phyloP scores from a whole-genome alignment of 2,888 invertebrate species.

The Acrocera orbiculus region DNA sequence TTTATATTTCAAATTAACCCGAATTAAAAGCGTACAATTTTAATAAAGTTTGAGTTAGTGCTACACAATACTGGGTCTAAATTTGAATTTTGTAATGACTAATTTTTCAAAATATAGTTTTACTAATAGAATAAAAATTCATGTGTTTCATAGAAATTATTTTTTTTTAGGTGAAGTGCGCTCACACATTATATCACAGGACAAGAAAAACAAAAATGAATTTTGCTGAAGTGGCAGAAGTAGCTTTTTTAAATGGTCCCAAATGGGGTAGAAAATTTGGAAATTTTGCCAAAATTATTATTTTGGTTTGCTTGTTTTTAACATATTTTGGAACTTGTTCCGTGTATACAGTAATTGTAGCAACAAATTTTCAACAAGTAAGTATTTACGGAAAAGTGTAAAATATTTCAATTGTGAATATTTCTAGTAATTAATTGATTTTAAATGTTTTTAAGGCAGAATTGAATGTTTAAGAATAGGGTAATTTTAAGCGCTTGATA shows the following conservation, averaged over 20 bases:
- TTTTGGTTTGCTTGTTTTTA: slow-evolving; percentile 43
- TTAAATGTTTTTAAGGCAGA: too few relatives aligned
- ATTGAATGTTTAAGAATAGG: too few relatives aligned
- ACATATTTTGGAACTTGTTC: slow-evolving; percentile 97
- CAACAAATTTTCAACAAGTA: slow-evolving; percentile 59
- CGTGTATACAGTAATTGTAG: slow-evolving; percentile 88
- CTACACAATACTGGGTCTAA: too few relatives aligned
- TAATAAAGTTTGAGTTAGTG: too few relatives aligned
- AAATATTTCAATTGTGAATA: background rate
- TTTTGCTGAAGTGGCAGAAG: slow-evolving; percentile 73
- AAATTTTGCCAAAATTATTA: slow-evolving; percentile 26
- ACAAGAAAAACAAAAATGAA: slow-evolving; percentile 55
- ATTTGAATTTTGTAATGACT: background rate
- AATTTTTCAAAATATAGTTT: slow-evolving; percentile 11
- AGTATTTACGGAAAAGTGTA: background rate
- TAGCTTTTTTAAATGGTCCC: slow-evolving; percentile 62
- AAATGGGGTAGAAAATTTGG: slow-evolving; percentile 45
- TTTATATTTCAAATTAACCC: too few relatives aligned
- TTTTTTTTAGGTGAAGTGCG: slow-evolving; percentile 53
- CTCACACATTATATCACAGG: slow-evolving; percentile 59
- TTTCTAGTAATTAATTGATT: too few relatives aligned
- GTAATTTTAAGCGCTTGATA: too few relatives aligned
- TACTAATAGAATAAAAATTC: background rate
- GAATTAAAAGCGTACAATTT: too few relatives aligned
- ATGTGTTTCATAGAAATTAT: slow-evolving; percentile 3